Evolutionary conservation across 2,888 invertebrate species (phyloP), one percentile per base, ranked within the genome.

Genomic region (Acanthopleura granulata): DNA sequence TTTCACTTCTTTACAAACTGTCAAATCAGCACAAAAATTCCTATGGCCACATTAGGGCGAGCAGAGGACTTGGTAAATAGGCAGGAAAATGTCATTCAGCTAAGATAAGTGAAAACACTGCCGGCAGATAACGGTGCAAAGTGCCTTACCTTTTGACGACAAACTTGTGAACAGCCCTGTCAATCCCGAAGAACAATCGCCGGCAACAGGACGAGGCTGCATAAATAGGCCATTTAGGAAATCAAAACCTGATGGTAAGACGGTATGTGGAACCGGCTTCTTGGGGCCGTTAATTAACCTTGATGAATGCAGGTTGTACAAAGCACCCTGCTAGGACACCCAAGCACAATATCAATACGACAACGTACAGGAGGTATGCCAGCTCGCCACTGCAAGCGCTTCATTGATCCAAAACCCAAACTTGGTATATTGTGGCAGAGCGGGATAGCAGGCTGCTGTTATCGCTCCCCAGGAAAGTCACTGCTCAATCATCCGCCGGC

Each of bases 221-320:
- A 40, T 40, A 40, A 22, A 57, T 57, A 57, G 22, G 57, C 57
- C 57, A 22, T 57, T 57, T 57, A 57, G 57, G 22, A 57, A 57
- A 57, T 57, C 57, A 57, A 57, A 57, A 18, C 57, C 12, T 12
- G 14, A n/a, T n/a, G 40, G 40, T 40, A 3, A 40, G 40, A 40
- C 40, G 40, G 40, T 40, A 40, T 40, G 40, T 40, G 40, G 40
- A 40, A 40, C 40, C 40, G 9, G 40, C 57, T 57, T 12, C n/a
- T 57, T 18, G 3, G 22, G 57, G 57, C 22, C 12, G 22, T n/a
- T 57, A 57, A 57, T 57, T 57, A 57, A 57, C 22, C 57, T 57
- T 57, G 57, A 57, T 57, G 57, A 57, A 18, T 27, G 25, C 66
- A 66, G 66, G 66, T 66, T 66, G 66, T 57, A 57, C 57, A 57